Evolutionary conservation across 2,888 invertebrate species (phyloP).

Genomic region (Stegophylla sp.): DNA sequence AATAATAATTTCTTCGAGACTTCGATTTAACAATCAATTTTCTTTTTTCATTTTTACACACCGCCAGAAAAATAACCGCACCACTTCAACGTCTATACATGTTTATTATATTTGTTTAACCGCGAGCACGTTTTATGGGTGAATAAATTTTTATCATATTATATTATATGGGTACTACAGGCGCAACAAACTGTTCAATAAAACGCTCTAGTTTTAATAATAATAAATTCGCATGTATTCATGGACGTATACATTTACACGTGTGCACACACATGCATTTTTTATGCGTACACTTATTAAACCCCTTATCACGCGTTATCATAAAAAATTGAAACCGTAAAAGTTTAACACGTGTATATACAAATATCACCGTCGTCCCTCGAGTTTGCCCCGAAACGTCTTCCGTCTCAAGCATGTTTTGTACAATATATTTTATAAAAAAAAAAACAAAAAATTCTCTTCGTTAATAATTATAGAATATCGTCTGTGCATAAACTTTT

Average conservation of each 20-base stretch:
- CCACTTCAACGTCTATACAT: background rate
- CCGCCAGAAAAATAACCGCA: slow-evolving; percentile 9
- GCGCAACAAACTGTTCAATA: slow-evolving; percentile 30
- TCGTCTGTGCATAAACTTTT: slow-evolving; percentile 6
- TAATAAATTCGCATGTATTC: background rate
- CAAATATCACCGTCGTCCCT: background rate
- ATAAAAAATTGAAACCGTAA: slow-evolving; percentile 49
- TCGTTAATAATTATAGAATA: slow-evolving; percentile 39
- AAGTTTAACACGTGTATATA: slow-evolving; percentile 38
- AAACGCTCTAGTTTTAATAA: slow-evolving; percentile 43
- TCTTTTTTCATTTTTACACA: slow-evolving; percentile 16
- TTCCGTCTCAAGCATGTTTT: background rate
- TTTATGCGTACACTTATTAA: slow-evolving; percentile 25
- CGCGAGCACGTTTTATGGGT: slow-evolving; percentile 46
- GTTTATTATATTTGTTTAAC: slow-evolving; percentile 54
- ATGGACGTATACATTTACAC: background rate
- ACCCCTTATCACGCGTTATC: slow-evolving; percentile 33
- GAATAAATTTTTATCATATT: slow-evolving; percentile 53
- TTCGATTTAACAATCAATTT: slow-evolving; percentile 44
- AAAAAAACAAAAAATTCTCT: too few species aligned
- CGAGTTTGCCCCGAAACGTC: slow-evolving; percentile 1
- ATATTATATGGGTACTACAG: too few species aligned
- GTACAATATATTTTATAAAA: slow-evolving; percentile 31
- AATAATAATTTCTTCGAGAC: background rate
- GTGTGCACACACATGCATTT: background rate